phyloP scores from a whole-genome alignment of 2,113 vertebrate species.

The Caretta caretta region DNA sequence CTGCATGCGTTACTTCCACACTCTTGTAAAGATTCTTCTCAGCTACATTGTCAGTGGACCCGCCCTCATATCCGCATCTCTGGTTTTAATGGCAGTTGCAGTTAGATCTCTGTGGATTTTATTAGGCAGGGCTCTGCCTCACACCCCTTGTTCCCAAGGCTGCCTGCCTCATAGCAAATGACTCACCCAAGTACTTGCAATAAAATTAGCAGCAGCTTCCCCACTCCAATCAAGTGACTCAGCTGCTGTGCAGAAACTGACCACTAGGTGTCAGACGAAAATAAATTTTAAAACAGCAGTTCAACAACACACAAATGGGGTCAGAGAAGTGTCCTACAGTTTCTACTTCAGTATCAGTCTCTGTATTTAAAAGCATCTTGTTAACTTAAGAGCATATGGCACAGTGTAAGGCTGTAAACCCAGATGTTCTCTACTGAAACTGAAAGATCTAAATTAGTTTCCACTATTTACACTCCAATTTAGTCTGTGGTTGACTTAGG shows the following conservation, averaged over 20 bases:
- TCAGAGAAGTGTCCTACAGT: not conserved
- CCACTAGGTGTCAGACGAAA: constrained; percentile 5
- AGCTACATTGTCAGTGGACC: not conserved
- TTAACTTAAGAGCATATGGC: not conserved
- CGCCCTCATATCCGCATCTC: not conserved
- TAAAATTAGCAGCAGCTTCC: not conserved
- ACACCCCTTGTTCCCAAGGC: no score
- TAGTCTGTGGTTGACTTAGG: not conserved
- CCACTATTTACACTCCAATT: not conserved
- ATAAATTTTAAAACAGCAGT: not conserved
- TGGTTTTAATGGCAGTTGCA: not conserved
- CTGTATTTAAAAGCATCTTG: not conserved
- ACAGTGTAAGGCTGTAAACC: not conserved
- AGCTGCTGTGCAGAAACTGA: rapidly evolving
- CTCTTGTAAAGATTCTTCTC: not conserved
- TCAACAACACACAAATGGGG: not conserved
- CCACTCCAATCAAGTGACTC: not conserved
- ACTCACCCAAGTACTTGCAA: not conserved
- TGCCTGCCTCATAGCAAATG: not conserved
- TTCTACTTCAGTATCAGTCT: not conserved
- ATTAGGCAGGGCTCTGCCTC: not conserved
- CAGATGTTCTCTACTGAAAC: not conserved
- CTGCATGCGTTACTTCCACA: not conserved
- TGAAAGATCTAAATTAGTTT: not conserved
- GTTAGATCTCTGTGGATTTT: not conserved